Percentiles rank a stretch among this genome's conserved stretches.
These are phyloP conservation scores for Phyto melanocephala DNA, from an alignment of 2,888 invertebrate species.

Conservation along the genomic window DNA sequence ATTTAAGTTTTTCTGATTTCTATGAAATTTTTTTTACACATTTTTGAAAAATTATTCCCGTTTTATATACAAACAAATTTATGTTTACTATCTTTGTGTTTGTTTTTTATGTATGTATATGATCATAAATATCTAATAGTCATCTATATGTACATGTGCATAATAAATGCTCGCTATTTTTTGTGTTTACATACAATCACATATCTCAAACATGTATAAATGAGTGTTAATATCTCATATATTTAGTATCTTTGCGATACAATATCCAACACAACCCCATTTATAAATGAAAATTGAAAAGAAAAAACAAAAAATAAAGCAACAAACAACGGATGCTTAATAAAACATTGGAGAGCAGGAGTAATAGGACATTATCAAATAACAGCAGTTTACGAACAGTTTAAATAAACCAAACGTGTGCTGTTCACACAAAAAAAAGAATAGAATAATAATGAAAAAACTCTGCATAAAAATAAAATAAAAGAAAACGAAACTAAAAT, in stretches of 20 bases:
- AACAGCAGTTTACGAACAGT: slow-evolving; percentile 42
- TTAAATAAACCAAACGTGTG: slow-evolving; percentile 60
- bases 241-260: background rate
- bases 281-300: slow-evolving; percentile 18
- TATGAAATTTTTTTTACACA: no score
- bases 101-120: background rate
- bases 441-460: background rate
- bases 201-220: background rate
- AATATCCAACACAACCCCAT: slow-evolving; percentile 2
- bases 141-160: background rate
- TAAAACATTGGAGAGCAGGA: background rate
- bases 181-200: background rate
- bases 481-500: slow-evolving; percentile 35
- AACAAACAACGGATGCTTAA: slow-evolving; percentile 28
- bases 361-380: slow-evolving; percentile 51
- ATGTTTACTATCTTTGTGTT: no score
- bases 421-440: slow-evolving; percentile 18
- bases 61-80: no score
- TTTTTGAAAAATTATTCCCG: no score
- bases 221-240: background rate
- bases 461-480: background rate
- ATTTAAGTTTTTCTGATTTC: no score
- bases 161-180: background rate
- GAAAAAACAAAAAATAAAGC: background rate
- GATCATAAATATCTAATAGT: background rate